A percentile compares a stretch with the other conserved stretches of the same genome.
These are phyloP conservation scores for Muntiacus reevesi DNA, from an alignment of 2,113 vertebrate genomes.

Conservation along the genomic window DNA sequence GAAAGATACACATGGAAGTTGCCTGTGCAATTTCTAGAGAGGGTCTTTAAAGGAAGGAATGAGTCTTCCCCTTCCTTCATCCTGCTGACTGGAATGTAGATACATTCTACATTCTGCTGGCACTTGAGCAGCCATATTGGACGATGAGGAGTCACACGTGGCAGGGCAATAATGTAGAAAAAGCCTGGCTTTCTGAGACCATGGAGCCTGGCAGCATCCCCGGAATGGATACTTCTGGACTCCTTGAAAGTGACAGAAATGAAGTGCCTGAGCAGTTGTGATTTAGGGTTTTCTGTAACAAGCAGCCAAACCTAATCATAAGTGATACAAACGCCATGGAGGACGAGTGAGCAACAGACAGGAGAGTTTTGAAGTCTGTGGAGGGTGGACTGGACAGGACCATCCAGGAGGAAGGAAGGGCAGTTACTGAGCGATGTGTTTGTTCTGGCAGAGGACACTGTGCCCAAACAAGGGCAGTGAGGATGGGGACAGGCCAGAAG, in stretches of 20 bases:
- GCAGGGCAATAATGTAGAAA: neutral
- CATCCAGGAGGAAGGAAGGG: neutral
- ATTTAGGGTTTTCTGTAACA: neutral
- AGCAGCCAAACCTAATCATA: neutral
- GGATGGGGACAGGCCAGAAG: neutral
- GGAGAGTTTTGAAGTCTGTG: neutral
- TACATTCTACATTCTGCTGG: neutral
- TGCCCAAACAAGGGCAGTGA: neutral
- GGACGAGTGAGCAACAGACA: neutral
- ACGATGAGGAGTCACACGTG: accelerated
- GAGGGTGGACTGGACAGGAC: neutral
- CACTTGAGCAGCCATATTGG: neutral
- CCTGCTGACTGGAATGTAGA: neutral
- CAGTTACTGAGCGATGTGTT: neutral
- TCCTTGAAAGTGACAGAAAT: neutral
- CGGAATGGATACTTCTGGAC: neutral
- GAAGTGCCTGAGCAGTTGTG: neutral
- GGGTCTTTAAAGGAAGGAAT: neutral
- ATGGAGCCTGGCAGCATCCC: neutral
- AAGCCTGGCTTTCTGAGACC: neutral
- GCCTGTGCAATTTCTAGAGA: neutral
- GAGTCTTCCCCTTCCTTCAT: neutral
- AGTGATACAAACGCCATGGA: neutral
- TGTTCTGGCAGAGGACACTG: neutral
- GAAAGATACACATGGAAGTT: neutral